Percentiles rank a stretch among this genome's conserved stretches.
Conservation (phyloP, 1,140 invertebrate genomes). For the Caenorhabditis latens region DNA sequence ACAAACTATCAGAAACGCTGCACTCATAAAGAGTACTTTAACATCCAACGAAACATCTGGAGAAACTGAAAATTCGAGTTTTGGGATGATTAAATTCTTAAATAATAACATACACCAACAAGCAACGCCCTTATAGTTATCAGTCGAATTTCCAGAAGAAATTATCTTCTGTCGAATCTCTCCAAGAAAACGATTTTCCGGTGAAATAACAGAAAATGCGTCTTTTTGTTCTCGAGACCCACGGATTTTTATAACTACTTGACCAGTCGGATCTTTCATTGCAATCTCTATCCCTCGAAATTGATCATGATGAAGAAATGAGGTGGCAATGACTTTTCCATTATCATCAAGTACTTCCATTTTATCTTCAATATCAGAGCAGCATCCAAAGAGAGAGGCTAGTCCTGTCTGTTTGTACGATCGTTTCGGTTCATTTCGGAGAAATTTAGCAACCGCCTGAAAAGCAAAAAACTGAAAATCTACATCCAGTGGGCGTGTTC, state of each 20-base stretch:
- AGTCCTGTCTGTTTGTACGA: constrained; percentile 34
- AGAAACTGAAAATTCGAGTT: constrained; percentile 8
- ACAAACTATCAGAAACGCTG: constrained; percentile 15
- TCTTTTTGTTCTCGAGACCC: constrained; percentile 14
- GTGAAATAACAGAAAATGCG: neutral
- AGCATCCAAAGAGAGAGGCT: constrained; percentile 31
- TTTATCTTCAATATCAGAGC: constrained; percentile 35
- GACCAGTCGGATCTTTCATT: neutral
- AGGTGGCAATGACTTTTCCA: constrained; percentile 6
- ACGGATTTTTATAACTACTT: neutral
- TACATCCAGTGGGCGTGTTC: too few relatives aligned
- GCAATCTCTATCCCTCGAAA: constrained; percentile 39
- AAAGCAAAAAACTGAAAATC: neutral
- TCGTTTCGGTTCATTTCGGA: constrained; percentile 30
- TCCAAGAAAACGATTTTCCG: constrained; percentile 35
- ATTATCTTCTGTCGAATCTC: constrained; percentile 44
- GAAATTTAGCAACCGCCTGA: constrained; percentile 23
- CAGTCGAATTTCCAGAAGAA: constrained; percentile 9
- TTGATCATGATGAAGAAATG: constrained; percentile 46
- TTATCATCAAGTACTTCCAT: constrained; percentile 49
- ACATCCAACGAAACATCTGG: neutral
- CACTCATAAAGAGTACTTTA: constrained; percentile 28
- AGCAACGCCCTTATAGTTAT: constrained; percentile 27
- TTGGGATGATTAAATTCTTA: neutral
- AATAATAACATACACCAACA: constrained; percentile 22